These are phyloP conservation scores for Bombus picipes DNA, from an alignment of 1,140 invertebrate genomes.

Conservation along the genomic window DNA sequence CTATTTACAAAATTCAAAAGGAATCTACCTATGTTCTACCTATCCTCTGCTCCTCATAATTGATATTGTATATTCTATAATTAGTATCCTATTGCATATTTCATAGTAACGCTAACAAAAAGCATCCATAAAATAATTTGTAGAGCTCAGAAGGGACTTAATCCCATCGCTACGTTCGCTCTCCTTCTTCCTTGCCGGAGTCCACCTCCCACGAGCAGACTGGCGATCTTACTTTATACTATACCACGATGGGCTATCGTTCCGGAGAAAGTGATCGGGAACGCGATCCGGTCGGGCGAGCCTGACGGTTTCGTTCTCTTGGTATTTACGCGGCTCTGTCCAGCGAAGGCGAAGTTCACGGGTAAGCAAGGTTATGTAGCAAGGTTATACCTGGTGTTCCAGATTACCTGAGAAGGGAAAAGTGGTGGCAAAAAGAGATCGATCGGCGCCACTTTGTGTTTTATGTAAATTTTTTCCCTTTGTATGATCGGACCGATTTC, in stretches of 20 bases:
- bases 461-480: not conserved
- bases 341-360: slow-evolving; percentile 67
- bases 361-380: slow-evolving; percentile 75
- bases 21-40: too few species aligned
- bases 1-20: not conserved
- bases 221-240: slow-evolving; percentile 44
- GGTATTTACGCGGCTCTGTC: slow-evolving; percentile 58
- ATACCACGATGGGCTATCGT: slow-evolving; percentile 43
- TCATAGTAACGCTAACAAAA: not conserved
- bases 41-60: not conserved
- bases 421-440: slow-evolving; percentile 10
- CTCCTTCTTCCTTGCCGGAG: slow-evolving; percentile 19
- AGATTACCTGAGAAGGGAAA: slow-evolving; percentile 28
- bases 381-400: slow-evolving; percentile 70
- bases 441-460: not conserved
- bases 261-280: slow-evolving; percentile 80
- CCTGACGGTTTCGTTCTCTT: slow-evolving; percentile 40
- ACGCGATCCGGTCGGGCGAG: slow-evolving; percentile 59
- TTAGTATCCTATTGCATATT: not conserved
- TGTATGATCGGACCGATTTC: slow-evolving; percentile 5
- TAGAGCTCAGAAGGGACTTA: not conserved
- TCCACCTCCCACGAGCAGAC: slow-evolving; percentile 48
- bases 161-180: slow-evolving; percentile 32
- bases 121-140: not conserved
- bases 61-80: not conserved